Percentiles rank a stretch among this genome's conserved stretches.
Conservation (phyloP, 1,140 invertebrate species). For the Radopholus similis region DNA sequence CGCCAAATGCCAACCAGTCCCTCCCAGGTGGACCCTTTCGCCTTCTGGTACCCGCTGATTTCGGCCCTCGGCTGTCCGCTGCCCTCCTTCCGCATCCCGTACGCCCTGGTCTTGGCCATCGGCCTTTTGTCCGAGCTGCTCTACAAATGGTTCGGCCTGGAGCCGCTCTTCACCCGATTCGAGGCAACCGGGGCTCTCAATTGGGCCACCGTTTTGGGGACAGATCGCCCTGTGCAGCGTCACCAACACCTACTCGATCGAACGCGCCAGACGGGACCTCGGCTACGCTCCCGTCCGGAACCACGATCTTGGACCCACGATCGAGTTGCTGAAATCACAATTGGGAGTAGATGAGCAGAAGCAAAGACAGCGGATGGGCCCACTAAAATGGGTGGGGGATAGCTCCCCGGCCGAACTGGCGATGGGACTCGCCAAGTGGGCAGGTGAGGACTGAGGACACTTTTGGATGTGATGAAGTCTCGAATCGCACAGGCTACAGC, state of each 20-base stretch:
- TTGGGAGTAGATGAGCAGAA: too few species aligned
- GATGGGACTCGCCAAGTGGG: too few species aligned
- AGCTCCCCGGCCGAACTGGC: too few species aligned
- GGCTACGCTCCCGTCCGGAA: conserved; percentile 20
- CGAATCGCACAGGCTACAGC: too few species aligned
- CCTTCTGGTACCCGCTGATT: conserved; percentile 39
- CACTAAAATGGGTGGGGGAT: too few species aligned
- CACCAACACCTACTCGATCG: conserved; percentile 44
- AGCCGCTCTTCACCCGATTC: conserved; percentile 41
- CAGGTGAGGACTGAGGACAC: too few species aligned
- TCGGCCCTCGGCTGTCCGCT: conserved; percentile 7
- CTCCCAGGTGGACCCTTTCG: conserved; percentile 23
- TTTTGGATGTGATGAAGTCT: too few species aligned
- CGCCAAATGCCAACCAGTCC: background rate
- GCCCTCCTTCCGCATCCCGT: conserved; percentile 13
- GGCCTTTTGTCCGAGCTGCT: conserved; percentile 33
- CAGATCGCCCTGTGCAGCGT: conserved; percentile 24
- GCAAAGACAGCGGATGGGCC: too few species aligned
- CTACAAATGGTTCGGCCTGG: conserved; percentile 31
- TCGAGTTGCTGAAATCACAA: background rate
- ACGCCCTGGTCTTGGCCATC: conserved; percentile 27
- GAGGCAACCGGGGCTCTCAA: too few species aligned
- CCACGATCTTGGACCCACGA: background rate
- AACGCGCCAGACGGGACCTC: conserved; percentile 32
- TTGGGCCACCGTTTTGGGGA: too few species aligned